These are phyloP conservation scores for Didymodactylos carnosus DNA, from an alignment of 2,888 invertebrate genomes.

Conservation along the genomic window DNA sequence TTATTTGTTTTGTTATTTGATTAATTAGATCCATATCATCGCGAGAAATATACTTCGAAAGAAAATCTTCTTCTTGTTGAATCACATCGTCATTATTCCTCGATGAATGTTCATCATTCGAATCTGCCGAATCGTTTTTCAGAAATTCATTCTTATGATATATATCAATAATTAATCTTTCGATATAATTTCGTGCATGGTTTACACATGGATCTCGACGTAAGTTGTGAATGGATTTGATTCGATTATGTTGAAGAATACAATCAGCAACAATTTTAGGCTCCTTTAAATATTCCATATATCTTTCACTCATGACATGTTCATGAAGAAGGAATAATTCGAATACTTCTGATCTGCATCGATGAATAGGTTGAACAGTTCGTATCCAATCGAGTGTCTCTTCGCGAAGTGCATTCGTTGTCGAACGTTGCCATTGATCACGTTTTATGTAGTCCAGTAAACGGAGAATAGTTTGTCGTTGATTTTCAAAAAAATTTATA, in stretches of 20 bases:
- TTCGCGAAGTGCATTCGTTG: not conserved
- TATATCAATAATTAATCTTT: not conserved
- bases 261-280: not conserved
- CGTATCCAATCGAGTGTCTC: not conserved
- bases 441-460: too few species aligned
- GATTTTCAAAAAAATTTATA: not conserved
- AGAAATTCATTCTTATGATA: too few species aligned
- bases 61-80: not conserved
- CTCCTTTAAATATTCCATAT: not conserved
- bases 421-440: not conserved
- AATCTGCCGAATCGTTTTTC: too few species aligned
- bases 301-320: not conserved
- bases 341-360: not conserved
- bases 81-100: too few species aligned
- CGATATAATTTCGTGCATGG: not conserved
- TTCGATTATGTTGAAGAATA: not conserved
- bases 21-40: not conserved
- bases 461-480: not conserved
- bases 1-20: not conserved
- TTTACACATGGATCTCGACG: not conserved
- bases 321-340: not conserved
- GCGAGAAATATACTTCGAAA: not conserved
- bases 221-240: too few species aligned
- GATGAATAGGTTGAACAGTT: not conserved
- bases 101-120: too few species aligned